Evolutionary conservation across 1,140 invertebrate species (phyloP), one percentile per base, ranked within the genome.

Genomic region (Phymastichus coffea): DNA sequence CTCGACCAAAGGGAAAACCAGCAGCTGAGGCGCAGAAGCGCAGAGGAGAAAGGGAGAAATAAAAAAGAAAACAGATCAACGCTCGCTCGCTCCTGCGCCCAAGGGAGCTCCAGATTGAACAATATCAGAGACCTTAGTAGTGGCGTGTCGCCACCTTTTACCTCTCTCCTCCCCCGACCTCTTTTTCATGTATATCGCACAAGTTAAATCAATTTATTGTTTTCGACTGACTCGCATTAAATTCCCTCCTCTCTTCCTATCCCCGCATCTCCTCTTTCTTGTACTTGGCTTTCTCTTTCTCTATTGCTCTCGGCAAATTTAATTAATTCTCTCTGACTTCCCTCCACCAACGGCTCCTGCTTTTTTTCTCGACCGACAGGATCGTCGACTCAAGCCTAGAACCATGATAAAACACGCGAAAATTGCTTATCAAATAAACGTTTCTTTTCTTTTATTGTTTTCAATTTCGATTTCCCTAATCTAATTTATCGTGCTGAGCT

Each of bases 121-220:
- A 56, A 46, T 47, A 14, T 15, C n/a, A n/a, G 19, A 40, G 40
- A 17, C 22, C 49, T 40, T 51, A 51, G 19, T 37, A 19, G 4
- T 51, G 30, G 8, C 12, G 12, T 51, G 22, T 15, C 15, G 14
- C 19, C 12, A 25, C 10, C 9, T 22, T 15, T 19, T 2, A 20
- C n/a, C 22, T 4, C 41, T 14, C 14, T 40, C 19, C n/a, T 38
- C 17, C 14, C 23, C 22, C 7, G 17, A 3, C 12, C n/a, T n/a
- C n/a, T n/a, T n/a, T n/a, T n/a, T n/a, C n/a, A n/a, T n/a, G n/a
- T n/a, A n/a, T n/a, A n/a, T n/a, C n/a, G n/a, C n/a, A 7, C 15
- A 47, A 46, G 33, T 40, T 40, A 47, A 56, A 48, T 48, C 23
- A 38, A 57, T 57, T 57, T 57, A 47, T 57, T 57, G 44, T 57